Base-by-base conservation (phyloP, 2,797 vertebrate species). In the Enteromius radiatus region DNA sequence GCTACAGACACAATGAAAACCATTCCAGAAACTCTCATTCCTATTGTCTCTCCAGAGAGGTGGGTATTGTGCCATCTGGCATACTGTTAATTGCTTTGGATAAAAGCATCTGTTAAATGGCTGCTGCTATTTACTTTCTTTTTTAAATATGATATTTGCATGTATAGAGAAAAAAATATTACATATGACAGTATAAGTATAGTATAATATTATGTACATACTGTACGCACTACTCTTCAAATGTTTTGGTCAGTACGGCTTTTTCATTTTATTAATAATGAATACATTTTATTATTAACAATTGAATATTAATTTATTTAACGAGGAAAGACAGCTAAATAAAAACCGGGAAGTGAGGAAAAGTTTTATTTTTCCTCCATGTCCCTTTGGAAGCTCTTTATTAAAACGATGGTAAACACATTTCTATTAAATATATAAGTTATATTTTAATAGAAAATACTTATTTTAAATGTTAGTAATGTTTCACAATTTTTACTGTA, bases 41-140 rank as follows among this genome's bases (percentile, higher is more conserved):
- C 95, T 33, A 94, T 95, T 4, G 94, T 96, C 45, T 95, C 95
- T 76, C 95, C 95, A 47, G 95, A 96, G 90, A 95, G 95, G 95
- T 95, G 87, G n/a, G 68, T 54, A 14, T 33, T 31, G 56, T n/a
- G 6, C n/a, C 54, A 31, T 83, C 49, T 56, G 26, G 19, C 23
- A 33, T 7, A 73, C 26, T 52, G 70, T 49, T 31, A 63, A 15
- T 63, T 63, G 59, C 59, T 70, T 26, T 38, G n/a, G 19, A 74
- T 54, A 52, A 74, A 74, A 74, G 28, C 41, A 45, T 69, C 41
- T 45, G 67, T n/a, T 69, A 26, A 69, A 69, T 23, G 41, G 17
- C 41, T 14, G 12, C 41, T 69, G 67, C 38, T 45, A 69, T 69
- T 69, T 69, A 43, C 38, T 23, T 67, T n/a, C 1, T 43, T 23